Conservation (phyloP, 2,113 vertebrate genomes). For the Heliornis fulica region DNA sequence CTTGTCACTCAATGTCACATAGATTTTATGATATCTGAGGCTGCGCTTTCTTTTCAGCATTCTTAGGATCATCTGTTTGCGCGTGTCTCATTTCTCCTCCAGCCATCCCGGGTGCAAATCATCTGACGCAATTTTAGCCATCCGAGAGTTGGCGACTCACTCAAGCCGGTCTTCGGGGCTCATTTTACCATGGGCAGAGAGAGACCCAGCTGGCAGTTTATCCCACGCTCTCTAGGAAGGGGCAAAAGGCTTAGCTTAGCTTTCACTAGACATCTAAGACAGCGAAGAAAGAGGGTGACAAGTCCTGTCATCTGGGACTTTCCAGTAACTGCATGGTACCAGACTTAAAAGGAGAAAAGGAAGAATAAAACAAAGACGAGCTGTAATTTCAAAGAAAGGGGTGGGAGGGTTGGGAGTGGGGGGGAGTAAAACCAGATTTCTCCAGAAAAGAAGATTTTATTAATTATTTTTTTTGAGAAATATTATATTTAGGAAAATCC, state of each 20-base stretch:
- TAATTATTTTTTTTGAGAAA: neutral
- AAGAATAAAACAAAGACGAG: neutral
- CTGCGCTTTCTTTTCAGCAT: constrained; percentile 16
- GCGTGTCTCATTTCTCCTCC: neutral
- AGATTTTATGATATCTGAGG: neutral
- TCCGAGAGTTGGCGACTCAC: neutral
- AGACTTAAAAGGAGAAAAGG: neutral
- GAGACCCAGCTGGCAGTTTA: constrained; percentile 39
- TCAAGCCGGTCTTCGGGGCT: neutral
- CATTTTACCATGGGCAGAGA: constrained; percentile 16
- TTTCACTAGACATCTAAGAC: constrained; percentile 14
- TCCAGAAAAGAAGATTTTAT: neutral
- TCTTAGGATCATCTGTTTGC: neutral
- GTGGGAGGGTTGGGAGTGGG: neutral
- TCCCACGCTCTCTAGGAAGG: constrained; percentile 50
- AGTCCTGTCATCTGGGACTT: constrained; percentile 25
- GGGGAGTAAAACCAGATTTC: neutral
- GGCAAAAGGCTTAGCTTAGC: constrained; percentile 29
- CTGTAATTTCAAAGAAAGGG: neutral
- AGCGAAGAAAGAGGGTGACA: neutral
- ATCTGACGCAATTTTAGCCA: neutral
- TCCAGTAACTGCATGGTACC: neutral
- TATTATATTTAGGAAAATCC: neutral
- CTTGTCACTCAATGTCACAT: neutral
- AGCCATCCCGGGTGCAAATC: constrained; percentile 9